Conservation (phyloP, 2,888 invertebrate species). For the Andrena camellia region DNA sequence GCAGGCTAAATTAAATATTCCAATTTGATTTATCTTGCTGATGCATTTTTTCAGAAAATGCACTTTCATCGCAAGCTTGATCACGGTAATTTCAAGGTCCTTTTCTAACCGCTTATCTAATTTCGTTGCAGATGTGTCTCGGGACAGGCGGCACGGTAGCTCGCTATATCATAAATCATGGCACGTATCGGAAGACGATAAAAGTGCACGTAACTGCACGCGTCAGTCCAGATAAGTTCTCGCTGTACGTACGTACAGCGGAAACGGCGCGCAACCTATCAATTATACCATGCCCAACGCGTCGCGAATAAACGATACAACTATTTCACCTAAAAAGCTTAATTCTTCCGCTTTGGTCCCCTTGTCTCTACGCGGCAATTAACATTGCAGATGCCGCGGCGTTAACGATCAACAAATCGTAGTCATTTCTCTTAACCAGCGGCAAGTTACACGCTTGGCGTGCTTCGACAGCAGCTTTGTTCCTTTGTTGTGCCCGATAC, state of each 20-base stretch:
- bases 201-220: conserved; percentile 37
- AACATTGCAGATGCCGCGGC: conserved; percentile 23
- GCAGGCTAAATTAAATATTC: not conserved
- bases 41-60: too few relatives aligned
- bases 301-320: not conserved
- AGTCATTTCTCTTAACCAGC: conserved; percentile 40
- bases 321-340: not conserved
- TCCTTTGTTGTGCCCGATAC: conserved; percentile 61
- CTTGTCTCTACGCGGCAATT: conserved; percentile 16
- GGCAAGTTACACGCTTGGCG: conserved; percentile 55
- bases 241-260: not conserved
- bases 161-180: conserved; percentile 51
- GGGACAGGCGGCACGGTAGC: not conserved
- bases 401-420: conserved; percentile 50
- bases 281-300: not conserved
- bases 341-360: not conserved
- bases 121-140: conserved; percentile 1
- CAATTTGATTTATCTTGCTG: not conserved
- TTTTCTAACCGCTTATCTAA: conserved; percentile 39
- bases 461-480: conserved; percentile 56
- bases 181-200: conserved; percentile 25
- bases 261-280: conserved; percentile 1
- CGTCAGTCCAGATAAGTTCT: conserved; percentile 45
- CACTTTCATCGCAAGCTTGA: conserved; percentile 19
- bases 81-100: conserved; percentile 7